phyloP scores from a whole-genome alignment of 2,888 invertebrate species.

The Sminthurinus aureus region DNA sequence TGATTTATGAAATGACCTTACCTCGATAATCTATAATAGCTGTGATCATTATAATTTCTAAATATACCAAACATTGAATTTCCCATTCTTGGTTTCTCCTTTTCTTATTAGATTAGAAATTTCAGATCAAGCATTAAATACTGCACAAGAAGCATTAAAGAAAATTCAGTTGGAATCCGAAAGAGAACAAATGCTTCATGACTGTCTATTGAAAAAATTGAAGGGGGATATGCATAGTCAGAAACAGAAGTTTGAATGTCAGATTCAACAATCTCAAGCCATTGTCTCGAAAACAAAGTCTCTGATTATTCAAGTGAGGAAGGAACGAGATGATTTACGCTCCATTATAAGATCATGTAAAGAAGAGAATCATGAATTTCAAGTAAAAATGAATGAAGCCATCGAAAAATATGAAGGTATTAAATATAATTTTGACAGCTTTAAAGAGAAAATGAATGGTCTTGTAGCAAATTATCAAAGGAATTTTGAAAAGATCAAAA shows the following conservation, averaged over 20 bases:
- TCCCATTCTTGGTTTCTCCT: background rate
- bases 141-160: background rate
- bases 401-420: background rate
- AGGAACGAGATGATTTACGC: slow-evolving; percentile 9
- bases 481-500: slow-evolving; percentile 7
- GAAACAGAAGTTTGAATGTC: slow-evolving; percentile 8
- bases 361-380: background rate
- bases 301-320: background rate
- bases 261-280: slow-evolving; percentile 2
- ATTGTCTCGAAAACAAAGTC: slow-evolving; percentile 13
- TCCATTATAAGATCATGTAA: background rate
- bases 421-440: background rate
- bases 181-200: background rate
- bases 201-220: slow-evolving; percentile 21
- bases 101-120: background rate
- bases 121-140: background rate
- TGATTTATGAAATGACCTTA: no score
- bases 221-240: slow-evolving; percentile 17
- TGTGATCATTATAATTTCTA: no score
- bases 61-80: no score
- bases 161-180: slow-evolving; percentile 17
- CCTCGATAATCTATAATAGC: no score
- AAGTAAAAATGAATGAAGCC: background rate
- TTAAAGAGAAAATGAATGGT: background rate
- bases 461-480: background rate